Evolutionary conservation across 2,113 vertebrate species (phyloP), one percentile per base, ranked within the genome.

Genomic region (Aleadryas rufinucha): DNA sequence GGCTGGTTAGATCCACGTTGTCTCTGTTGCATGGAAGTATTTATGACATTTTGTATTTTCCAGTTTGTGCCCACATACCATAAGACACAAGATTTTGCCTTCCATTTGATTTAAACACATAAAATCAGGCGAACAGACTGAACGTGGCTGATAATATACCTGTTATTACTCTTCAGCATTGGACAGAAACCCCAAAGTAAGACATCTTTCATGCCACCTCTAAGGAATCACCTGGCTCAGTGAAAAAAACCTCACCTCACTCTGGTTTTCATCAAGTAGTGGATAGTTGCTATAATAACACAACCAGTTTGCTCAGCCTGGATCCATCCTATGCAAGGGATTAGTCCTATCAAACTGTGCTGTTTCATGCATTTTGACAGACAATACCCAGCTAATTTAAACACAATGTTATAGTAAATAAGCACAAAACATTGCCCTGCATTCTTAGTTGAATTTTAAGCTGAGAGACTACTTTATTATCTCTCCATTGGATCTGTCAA

Each of bases 301-400:
- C 44, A 66, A 11, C 33, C 42, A 57, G 42, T 42, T 90, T 84
- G 39, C 42, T 95, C 44, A 64, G 23, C 8, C 45, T 87, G 65
- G 54, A n/a, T 72, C 53, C 28, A 37, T 76, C 47, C 22, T 19
- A 11, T 60, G 19, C 9, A 24, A 77, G 45, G 22, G 44, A 72
- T 89, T 79, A 3, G 0, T 66, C 61, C 44, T 60, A 27, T 91
- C 93, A 94, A 79, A n/a, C 19, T 37, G 2, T 80, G 44, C 3
- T 47, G 13, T 8, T 93, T 91, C 70, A 80, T 90, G 74, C 54
- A 41, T 87, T 85, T 89, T 63, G 90, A 86, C 45, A 88, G 77
- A 84, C 47, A 94, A 59, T 76, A 76, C 37, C 18, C 22, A 70
- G 27, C 31, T 96, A 87, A 95, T 93, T 88, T 79, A 78, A 93